Conservation (phyloP, 2,888 invertebrate genomes). For the Trachelus troglodyta region DNA sequence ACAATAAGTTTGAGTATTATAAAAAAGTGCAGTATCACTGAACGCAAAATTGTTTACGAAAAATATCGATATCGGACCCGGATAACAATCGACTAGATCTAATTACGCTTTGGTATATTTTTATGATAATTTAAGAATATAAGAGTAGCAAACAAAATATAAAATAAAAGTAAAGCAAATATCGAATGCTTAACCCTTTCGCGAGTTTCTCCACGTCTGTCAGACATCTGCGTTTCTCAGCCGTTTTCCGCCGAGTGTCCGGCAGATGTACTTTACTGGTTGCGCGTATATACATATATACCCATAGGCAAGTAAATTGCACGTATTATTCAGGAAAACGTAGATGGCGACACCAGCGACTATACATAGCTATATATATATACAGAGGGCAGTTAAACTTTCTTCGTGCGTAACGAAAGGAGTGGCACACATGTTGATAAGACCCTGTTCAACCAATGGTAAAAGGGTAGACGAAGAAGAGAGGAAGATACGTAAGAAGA, state of each 20-base stretch:
- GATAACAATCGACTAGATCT: not conserved
- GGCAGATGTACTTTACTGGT: constrained; percentile 23
- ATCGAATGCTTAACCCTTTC: not conserved
- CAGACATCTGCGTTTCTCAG: constrained; percentile 26
- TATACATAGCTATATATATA: not conserved
- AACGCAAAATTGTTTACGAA: not conserved
- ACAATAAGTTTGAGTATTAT: not conserved
- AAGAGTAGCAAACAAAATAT: no score
- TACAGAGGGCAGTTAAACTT: not conserved
- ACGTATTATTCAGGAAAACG: not conserved
- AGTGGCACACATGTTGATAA: not conserved
- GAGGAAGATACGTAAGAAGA: not conserved
- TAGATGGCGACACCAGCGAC: not conserved
- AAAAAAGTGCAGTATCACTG: not conserved
- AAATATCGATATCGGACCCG: no score
- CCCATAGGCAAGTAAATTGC: not conserved
- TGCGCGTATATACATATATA: not conserved
- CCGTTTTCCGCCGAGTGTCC: constrained; percentile 23
- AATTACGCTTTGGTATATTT: not conserved
- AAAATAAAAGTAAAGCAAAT: not conserved
- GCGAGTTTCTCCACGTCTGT: constrained; percentile 20
- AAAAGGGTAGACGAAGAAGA: no score
- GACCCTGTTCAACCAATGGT: not conserved
- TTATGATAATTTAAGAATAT: not conserved
- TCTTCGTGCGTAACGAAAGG: not conserved